Evolutionary conservation across 1,140 invertebrate species (phyloP).

Genomic region (Sarcophaga peregrina): DNA sequence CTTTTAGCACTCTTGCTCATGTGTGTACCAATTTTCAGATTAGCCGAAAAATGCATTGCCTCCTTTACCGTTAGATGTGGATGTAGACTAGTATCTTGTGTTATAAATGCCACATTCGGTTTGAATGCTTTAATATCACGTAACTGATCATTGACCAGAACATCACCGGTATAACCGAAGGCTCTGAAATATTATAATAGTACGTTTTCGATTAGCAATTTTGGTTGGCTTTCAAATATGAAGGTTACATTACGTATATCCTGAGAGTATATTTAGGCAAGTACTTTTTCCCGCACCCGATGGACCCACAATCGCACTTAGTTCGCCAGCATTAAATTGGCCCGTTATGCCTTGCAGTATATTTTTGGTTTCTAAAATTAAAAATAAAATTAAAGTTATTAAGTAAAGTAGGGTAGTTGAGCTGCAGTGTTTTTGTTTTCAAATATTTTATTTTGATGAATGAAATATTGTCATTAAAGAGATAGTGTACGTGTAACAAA

Average conservation of each 20-base stretch:
- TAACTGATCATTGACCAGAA: constrained; percentile 77
- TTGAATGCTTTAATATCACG: constrained; percentile 82
- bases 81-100: constrained; percentile 89
- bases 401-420: too few species aligned
- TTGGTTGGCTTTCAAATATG: neutral
- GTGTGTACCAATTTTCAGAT: constrained; percentile 83
- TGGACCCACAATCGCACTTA: constrained; percentile 82
- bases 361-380: constrained; percentile 68
- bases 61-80: constrained; percentile 86
- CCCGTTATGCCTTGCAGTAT: constrained; percentile 71
- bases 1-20: constrained; percentile 74
- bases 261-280: constrained; percentile 79
- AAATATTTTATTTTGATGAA: too few species aligned
- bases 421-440: too few species aligned
- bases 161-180: constrained; percentile 62
- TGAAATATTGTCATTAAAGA: too few species aligned
- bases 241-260: constrained; percentile 72
- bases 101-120: constrained; percentile 89
- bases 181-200: constrained; percentile 45
- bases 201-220: constrained; percentile 28
- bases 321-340: constrained; percentile 69
- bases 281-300: constrained; percentile 90
- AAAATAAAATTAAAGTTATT: neutral
- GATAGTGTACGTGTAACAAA: too few species aligned
- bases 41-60: constrained; percentile 86